Evolutionary conservation across 2,888 invertebrate genomes (phyloP).

Genomic region (Callyntrura guangdongensis): DNA sequence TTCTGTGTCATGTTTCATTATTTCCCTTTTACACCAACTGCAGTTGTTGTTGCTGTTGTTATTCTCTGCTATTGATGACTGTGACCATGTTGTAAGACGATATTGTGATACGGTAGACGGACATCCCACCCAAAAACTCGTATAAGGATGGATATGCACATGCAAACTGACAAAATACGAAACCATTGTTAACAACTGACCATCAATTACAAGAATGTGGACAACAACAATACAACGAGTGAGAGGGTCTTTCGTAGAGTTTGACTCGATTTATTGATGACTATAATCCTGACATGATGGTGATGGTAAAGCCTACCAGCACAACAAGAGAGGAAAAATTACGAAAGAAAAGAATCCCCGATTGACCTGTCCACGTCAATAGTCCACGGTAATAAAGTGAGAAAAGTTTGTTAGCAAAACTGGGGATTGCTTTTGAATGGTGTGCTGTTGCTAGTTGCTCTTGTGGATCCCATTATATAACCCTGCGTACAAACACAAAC

Average conservation of each 20-base stretch:
- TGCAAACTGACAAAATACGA: not conserved
- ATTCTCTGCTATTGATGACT: too few relatives aligned
- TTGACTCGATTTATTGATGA: not conserved
- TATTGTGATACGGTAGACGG: not conserved
- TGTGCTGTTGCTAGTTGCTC: too few relatives aligned
- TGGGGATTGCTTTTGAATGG: not conserved
- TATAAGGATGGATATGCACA: not conserved
- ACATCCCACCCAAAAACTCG: constrained; percentile 70
- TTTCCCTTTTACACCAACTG: constrained; percentile 29
- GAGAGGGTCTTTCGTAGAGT: not conserved
- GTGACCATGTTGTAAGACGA: constrained; percentile 55
- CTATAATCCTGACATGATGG: not conserved
- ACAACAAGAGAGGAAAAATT: not conserved
- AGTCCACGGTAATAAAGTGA: constrained; percentile 6
- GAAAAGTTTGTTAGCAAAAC: constrained; percentile 32
- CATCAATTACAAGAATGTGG: constrained; percentile 69
- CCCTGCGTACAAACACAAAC: not conserved
- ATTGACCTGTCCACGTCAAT: constrained; percentile 65
- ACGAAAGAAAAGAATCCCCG: constrained; percentile 46
- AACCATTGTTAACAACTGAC: constrained; percentile 67
- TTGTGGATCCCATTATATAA: constrained; percentile 1
- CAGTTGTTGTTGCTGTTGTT: constrained; percentile 27
- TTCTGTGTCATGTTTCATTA: constrained; percentile 4
- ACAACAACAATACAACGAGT: not conserved
- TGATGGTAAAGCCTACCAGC: not conserved